These are phyloP conservation scores for Sesamia nonagrioides DNA, from an alignment of 1,140 invertebrate species.

Conservation along the genomic window DNA sequence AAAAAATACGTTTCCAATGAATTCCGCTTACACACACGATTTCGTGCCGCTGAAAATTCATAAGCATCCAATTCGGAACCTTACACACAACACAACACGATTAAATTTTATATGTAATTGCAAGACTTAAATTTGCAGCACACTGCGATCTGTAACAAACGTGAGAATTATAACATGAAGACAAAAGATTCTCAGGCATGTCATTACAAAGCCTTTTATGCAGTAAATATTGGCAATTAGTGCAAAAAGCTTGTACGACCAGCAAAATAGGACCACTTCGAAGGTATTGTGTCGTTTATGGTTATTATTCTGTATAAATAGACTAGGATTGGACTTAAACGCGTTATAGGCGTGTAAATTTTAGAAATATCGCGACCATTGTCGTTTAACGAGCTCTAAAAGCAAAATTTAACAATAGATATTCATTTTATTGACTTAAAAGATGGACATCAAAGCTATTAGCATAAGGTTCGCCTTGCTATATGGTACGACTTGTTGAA, in stretches of 20 bases:
- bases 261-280: conserved; percentile 10
- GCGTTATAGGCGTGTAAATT: conserved; percentile 17
- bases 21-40: conserved; percentile 14
- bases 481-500: background rate
- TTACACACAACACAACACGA: conserved; percentile 2
- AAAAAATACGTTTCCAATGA: conserved; percentile 35
- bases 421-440: conserved; percentile 12
- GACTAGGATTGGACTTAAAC: conserved; percentile 2
- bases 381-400: background rate
- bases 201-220: conserved; percentile 59
- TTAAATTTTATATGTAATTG: conserved; percentile 5
- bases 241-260: conserved; percentile 52
- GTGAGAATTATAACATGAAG: conserved; percentile 53
- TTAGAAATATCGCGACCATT: conserved; percentile 7
- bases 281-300: conserved; percentile 35
- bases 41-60: conserved; percentile 27
- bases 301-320: conserved; percentile 20
- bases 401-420: background rate
- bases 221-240: conserved; percentile 57
- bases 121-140: conserved; percentile 9
- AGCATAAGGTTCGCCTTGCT: background rate
- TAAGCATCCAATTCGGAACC: conserved; percentile 16
- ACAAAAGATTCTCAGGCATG: conserved; percentile 61
- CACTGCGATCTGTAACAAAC: conserved; percentile 41
- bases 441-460: conserved; percentile 8